phyloP scores from a whole-genome alignment of 2,113 vertebrate genomes.

The Spermophilus dauricus region DNA sequence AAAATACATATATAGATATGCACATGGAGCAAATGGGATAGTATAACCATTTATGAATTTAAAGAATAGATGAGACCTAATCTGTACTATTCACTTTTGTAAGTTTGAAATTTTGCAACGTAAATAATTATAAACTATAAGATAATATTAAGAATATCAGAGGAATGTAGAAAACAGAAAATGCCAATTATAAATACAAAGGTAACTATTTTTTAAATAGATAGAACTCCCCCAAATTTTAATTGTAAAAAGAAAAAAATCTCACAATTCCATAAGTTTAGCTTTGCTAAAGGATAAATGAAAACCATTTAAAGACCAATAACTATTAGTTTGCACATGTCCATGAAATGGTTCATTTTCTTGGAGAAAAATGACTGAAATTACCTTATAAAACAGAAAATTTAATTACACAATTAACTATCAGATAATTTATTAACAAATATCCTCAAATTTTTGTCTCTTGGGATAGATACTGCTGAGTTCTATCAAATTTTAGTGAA shows the following conservation, averaged over 20 bases:
- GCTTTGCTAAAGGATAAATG: not conserved
- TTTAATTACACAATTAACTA: not conserved
- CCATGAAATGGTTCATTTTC: not conserved
- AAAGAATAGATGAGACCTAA: not conserved
- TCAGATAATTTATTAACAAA: slow-evolving; percentile 41
- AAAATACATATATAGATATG: not conserved
- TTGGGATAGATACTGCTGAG: not conserved
- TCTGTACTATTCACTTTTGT: not conserved
- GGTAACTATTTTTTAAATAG: not conserved
- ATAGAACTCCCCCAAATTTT: not conserved
- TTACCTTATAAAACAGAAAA: slow-evolving; percentile 42
- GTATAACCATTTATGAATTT: not conserved
- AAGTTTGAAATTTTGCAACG: not conserved
- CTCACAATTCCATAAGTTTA: not conserved
- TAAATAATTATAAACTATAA: not conserved
- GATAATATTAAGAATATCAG: not conserved
- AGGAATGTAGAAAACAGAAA: not conserved
- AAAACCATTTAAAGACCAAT: not conserved
- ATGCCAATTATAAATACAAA: not conserved
- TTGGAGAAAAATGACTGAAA: not conserved
- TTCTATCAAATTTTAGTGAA: slow-evolving; percentile 58
- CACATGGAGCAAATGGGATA: not conserved
- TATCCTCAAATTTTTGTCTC: not conserved
- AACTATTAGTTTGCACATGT: not conserved
- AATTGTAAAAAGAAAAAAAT: not conserved